Base-by-base conservation (phyloP, 1,140 invertebrate species). In the Adelges cooleyi region DNA sequence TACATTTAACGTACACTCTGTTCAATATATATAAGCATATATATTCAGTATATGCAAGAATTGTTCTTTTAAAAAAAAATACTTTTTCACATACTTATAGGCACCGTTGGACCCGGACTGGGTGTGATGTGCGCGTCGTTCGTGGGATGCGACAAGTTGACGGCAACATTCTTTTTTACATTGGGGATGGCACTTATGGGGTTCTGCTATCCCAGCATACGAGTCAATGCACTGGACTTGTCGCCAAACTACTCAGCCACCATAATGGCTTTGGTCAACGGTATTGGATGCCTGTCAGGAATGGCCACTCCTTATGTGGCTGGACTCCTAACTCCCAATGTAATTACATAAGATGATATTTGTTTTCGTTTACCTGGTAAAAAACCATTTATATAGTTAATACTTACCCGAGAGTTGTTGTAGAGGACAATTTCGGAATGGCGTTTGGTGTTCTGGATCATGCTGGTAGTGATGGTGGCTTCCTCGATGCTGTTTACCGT, bases 181-280 rank as follows among this genome's bases (percentile, higher is more conserved):
- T 69, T 85, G 1, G 84, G 82, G n/a, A 84, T 87, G 73, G 80
- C 81, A 18, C 75, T 87, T 18, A 84, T 86, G 77, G 87, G 59
- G 74, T 82, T 80, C 66, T 89, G 78, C 70, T 83, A 82, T 68
- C 80, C 81, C 0, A 82, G 82, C 18, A 80, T 85, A 72, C 82
- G 83, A 69, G 82, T 89, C 10, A 89, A 89, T 71, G 84, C 86
- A 1, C 76, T 89, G 52, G 87, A 90, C 73, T 79, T 91, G 65
- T 86, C 86, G 69, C 83, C 85, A 27, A 85, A 87, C 69, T 89
- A 82, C 72, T 84, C 87, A 6, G 87, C 86, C 65, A 84, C 84
- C 0, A 74, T 90, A 48, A 89, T 89, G 86, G 88, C 86, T 0
- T 76, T 90, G 6, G 82, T 86, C 0, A 90, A 90, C 69, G 87